A percentile compares a stretch with the other conserved stretches of the same genome.
These are phyloP conservation scores for Acanthosepion esculentum DNA, from an alignment of 2,888 invertebrate genomes.

Conservation along the genomic window DNA sequence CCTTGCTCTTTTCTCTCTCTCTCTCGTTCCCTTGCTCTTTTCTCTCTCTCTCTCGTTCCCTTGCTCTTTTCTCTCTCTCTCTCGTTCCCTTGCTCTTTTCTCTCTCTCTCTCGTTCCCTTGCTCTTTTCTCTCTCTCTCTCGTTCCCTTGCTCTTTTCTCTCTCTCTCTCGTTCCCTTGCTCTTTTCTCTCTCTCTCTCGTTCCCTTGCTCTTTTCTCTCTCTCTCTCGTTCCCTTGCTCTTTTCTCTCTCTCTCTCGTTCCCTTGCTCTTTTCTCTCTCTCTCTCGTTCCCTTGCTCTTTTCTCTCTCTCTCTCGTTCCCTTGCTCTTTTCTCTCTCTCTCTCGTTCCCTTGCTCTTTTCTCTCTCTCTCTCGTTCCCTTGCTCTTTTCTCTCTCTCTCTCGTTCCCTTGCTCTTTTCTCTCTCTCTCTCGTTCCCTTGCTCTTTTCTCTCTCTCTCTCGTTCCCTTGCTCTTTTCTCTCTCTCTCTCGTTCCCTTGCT, in stretches of 20 bases:
- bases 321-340: not conserved
- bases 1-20: too few relatives aligned
- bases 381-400: not conserved
- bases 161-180: too few relatives aligned
- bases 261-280: not conserved
- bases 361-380: not conserved
- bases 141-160: too few relatives aligned
- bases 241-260: not conserved
- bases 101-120: not conserved
- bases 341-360: not conserved
- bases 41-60: not conserved
- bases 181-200: not conserved
- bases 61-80: not conserved
- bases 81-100: too few relatives aligned
- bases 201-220: not conserved
- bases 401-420: not conserved
- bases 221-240: not conserved
- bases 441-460: not conserved
- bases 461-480: not conserved
- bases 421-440: not conserved
- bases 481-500: not conserved
- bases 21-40: too few relatives aligned
- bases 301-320: not conserved
- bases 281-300: not conserved
- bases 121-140: too few relatives aligned